Conservation (phyloP, 2,888 invertebrate genomes). For the Charanyca ferruginea region DNA sequence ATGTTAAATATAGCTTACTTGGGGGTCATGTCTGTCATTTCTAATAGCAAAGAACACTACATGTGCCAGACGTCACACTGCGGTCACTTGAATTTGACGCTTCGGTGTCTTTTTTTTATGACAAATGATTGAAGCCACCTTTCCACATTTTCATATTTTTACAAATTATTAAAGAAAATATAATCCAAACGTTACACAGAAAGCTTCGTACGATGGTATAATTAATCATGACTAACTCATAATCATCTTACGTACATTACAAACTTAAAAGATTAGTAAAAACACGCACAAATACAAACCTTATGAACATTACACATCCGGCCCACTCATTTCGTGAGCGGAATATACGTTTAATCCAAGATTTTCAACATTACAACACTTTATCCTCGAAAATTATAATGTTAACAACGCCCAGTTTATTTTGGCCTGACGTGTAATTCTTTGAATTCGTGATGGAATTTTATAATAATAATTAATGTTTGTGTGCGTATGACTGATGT, state of each 20-base stretch:
- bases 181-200: background rate
- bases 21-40: too few relatives aligned
- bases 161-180: background rate
- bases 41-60: too few relatives aligned
- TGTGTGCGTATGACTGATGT: slow-evolving; percentile 4
- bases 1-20: too few relatives aligned
- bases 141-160: background rate
- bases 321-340: slow-evolving; percentile 25
- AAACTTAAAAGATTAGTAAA: slow-evolving; percentile 15
- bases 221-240: background rate
- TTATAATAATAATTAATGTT: slow-evolving; percentile 40
- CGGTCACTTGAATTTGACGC: too few relatives aligned
- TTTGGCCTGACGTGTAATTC: slow-evolving; percentile 54
- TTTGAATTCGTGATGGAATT: slow-evolving; percentile 28
- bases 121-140: too few relatives aligned
- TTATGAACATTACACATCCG: slow-evolving; percentile 25
- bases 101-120: too few relatives aligned
- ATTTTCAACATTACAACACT: slow-evolving; percentile 50
- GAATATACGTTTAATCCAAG: slow-evolving; percentile 39
- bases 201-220: background rate
- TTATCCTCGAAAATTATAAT: slow-evolving; percentile 56
- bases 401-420: slow-evolving; percentile 53
- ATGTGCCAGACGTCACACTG: too few relatives aligned
- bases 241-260: background rate
- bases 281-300: slow-evolving; percentile 6